These are phyloP conservation scores for Troides oblongomaculatus DNA, from an alignment of 2,888 invertebrate genomes.

Conservation along the genomic window DNA sequence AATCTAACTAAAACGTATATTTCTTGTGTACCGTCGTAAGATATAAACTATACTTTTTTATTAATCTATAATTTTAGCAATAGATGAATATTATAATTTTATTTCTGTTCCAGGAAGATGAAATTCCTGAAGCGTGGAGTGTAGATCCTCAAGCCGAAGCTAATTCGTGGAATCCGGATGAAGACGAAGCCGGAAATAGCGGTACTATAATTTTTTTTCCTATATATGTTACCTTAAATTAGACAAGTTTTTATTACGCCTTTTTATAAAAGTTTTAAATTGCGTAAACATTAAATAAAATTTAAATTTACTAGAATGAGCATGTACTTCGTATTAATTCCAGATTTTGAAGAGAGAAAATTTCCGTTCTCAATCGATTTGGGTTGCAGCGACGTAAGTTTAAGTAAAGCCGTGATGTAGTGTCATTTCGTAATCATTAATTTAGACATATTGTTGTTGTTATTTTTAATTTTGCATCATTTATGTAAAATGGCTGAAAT, in stretches of 20 bases:
- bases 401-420: background rate
- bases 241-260: no score
- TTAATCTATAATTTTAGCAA: no score
- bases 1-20: no score
- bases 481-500: conserved; percentile 1
- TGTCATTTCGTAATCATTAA: background rate
- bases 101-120: conserved; percentile 36
- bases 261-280: background rate
- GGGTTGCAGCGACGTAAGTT: conserved; percentile 29
- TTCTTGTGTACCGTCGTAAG: no score
- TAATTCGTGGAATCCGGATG: conserved; percentile 50
- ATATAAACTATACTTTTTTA: no score
- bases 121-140: conserved; percentile 43
- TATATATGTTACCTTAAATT: no score
- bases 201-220: background rate
- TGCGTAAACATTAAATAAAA: no score
- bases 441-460: background rate
- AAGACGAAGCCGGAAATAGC: conserved; percentile 38
- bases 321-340: conserved; percentile 8
- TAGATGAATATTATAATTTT: background rate
- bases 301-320: background rate
- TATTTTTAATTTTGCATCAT: background rate
- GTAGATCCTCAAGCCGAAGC: conserved; percentile 45
- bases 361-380: conserved; percentile 32
- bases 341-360: conserved; percentile 29